Base-by-base conservation (phyloP, 1,140 invertebrate genomes). In the Trichonephila inaurata region DNA sequence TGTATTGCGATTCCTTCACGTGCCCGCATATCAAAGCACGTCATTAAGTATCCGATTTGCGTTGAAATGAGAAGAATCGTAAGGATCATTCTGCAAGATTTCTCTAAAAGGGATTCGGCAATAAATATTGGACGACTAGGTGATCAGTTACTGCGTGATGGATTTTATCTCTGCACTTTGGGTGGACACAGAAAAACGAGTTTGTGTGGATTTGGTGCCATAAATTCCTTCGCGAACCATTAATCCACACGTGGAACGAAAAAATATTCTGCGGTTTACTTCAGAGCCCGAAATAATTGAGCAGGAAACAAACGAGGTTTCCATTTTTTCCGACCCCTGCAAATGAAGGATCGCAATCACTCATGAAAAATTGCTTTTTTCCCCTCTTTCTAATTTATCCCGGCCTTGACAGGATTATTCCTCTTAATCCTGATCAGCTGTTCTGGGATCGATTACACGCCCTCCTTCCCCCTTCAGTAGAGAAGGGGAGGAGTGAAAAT, bases 361-460 rank as follows among this genome's bases (percentile, higher is more conserved):
- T 77, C 72, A 77, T 77, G 33, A 77, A 18, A 77, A 77, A 51
- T 51, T 40, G 33, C 28, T 33, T 28, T 28, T 28, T 14, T 40
- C 8, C 18, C 7, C 12, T 77, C 33, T 12, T 33, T 16, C 2
- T 40, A 6, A 24, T 18, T 33, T 28, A 12, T 28, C 72, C 18
- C 14, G 72, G 33, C 24, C 18, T 77, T 28, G 72, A 40, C 72
- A 77, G 72, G 72, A 77, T 33, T 77, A 40, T 77, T 77, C 33
- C 72, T 77, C 72, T 77, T 77, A 77, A 77, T 77, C 72, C 72
- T 10, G 7, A 40, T 77, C 72, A 77, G 28, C 72, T 77, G 72
- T 28, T 40, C 72, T 16, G 1, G 16, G 28, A 77, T 77, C 72
- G 24, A 77, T 77, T 28, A 77, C 14, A 14, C 14, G 2, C 2